Percentiles rank a stretch among this genome's conserved stretches.
Conservation (phyloP, 2,888 invertebrate genomes). For the Agelastica alni region DNA sequence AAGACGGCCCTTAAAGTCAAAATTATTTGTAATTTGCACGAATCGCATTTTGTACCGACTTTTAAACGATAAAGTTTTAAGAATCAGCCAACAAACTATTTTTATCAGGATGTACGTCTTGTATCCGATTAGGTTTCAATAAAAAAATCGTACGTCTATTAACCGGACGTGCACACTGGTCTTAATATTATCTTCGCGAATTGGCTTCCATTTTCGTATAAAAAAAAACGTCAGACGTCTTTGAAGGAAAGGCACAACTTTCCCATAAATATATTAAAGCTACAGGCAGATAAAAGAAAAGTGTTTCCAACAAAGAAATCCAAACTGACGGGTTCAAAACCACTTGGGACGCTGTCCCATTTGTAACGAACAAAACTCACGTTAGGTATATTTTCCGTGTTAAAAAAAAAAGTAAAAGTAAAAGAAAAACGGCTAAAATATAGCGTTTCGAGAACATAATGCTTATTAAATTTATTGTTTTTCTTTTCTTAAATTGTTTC, state of each 20-base stretch:
- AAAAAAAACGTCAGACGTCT: constrained; percentile 1
- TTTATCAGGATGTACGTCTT: no score
- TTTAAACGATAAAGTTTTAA: no score
- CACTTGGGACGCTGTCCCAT: constrained; percentile 27
- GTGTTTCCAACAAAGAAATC: constrained; percentile 29
- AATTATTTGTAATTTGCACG: background rate
- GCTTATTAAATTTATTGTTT: constrained; percentile 24
- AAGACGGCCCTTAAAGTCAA: constrained; percentile 20
- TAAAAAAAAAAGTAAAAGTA: constrained; percentile 9
- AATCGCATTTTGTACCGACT: no score
- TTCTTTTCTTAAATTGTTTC: constrained; percentile 23
- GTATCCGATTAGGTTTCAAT: no score
- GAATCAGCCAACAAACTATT: no score
- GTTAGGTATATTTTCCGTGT: constrained; percentile 7
- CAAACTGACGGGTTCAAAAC: constrained; percentile 36
- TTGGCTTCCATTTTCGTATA: constrained; percentile 1
- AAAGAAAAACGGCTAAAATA: constrained; percentile 8
- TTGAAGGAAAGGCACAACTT: constrained; percentile 9
- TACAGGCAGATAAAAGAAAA: constrained; percentile 18
- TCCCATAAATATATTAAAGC: constrained; percentile 12
- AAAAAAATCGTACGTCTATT: no score
- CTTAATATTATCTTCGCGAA: no score
- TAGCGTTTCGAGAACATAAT: constrained; percentile 15
- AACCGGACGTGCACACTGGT: no score
- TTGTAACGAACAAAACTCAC: constrained; percentile 10